Percentiles rank a stretch among this genome's conserved stretches.
phyloP scores from a whole-genome alignment of 2,113 vertebrate species.

The Climacteris rufus region DNA sequence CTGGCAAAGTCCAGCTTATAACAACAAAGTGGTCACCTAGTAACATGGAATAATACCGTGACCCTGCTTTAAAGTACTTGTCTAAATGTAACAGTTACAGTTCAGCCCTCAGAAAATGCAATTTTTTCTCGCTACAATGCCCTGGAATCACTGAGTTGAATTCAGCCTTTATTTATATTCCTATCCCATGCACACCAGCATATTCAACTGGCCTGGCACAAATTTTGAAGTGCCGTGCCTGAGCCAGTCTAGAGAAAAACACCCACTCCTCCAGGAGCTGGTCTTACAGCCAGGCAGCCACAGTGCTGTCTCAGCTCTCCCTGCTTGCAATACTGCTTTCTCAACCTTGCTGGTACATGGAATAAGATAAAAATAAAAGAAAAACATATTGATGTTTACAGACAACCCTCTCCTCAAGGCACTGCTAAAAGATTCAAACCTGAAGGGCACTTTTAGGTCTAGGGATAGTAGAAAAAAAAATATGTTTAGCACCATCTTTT shows the following conservation, averaged over 20 bases:
- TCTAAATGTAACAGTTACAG: background rate
- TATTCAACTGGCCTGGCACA: background rate
- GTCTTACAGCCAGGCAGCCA: background rate
- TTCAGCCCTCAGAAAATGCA: background rate
- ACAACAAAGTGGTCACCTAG: background rate
- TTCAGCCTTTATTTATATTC: background rate
- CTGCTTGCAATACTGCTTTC: background rate
- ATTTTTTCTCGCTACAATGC: background rate
- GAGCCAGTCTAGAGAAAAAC: background rate
- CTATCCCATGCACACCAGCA: background rate
- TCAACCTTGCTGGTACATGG: background rate
- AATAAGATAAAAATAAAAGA: accelerated
- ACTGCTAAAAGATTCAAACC: background rate
- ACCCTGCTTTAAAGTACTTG: background rate
- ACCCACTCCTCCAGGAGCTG: background rate
- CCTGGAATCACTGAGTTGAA: background rate
- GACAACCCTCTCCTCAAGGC: background rate
- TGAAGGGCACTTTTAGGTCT: background rate
- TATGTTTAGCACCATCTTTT: background rate
- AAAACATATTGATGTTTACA: background rate
- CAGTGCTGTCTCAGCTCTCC: background rate
- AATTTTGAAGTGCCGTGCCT: background rate
- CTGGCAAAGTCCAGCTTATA: background rate
- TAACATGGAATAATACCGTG: background rate
- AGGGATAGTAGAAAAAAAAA: background rate